Evolutionary conservation across 2,797 vertebrate species (phyloP).

Genomic region (Rhinogobio ventralis): DNA sequence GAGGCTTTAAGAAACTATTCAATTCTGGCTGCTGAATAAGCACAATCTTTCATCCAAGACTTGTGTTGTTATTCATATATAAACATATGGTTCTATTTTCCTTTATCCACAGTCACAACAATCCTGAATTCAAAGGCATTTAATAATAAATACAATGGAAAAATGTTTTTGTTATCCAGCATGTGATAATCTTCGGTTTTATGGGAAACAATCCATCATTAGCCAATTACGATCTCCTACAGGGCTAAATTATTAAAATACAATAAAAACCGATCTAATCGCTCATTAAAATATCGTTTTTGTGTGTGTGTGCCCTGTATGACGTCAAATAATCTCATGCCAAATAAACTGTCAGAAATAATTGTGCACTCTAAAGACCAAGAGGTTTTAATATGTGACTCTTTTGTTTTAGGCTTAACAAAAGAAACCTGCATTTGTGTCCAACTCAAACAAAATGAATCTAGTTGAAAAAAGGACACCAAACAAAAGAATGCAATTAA

Average conservation of each 20-base stretch:
- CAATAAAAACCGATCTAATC: background rate
- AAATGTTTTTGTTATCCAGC: conserved; percentile 21
- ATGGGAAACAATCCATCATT: conserved; percentile 13
- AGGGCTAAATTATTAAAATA: background rate
- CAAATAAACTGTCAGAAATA: background rate
- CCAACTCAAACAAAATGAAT: conserved; percentile 55
- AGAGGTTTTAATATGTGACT: background rate
- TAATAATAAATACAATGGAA: conserved; percentile 8
- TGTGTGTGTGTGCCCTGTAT: background rate
- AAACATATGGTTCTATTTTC: conserved; percentile 43
- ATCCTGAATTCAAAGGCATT: conserved; percentile 14
- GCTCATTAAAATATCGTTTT: background rate
- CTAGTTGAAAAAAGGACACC: conserved; percentile 18
- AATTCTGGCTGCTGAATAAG: background rate
- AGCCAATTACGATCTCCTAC: conserved; percentile 31
- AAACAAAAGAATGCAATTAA: conserved; percentile 47
- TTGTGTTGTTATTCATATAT: conserved; percentile 16
- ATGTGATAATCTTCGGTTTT: conserved; percentile 38
- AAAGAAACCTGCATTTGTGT: conserved; percentile 20
- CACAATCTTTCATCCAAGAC: conserved; percentile 10
- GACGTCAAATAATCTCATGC: background rate
- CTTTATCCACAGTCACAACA: background rate
- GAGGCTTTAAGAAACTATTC: background rate
- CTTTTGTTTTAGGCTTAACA: conserved; percentile 20
- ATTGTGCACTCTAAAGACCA: background rate